These are phyloP conservation scores for Eustalomyia histrio DNA, from an alignment of 2,888 invertebrate genomes.

Conservation along the genomic window DNA sequence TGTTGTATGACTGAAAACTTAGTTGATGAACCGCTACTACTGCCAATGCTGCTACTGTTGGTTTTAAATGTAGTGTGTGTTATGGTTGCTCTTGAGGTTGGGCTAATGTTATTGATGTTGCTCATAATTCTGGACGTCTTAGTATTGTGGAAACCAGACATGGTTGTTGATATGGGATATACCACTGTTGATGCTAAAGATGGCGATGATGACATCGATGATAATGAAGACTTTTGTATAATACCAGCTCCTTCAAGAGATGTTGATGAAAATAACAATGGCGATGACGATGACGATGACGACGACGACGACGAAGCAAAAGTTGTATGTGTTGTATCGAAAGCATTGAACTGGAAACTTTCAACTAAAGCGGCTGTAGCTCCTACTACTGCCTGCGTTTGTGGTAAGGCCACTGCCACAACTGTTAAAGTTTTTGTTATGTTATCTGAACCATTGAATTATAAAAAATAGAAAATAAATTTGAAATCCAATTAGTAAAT, in stretches of 20 bases:
- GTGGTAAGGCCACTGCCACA: slow-evolving; percentile 56
- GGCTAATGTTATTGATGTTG: slow-evolving; percentile 50
- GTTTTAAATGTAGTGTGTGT: slow-evolving; percentile 35
- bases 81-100: slow-evolving; percentile 42
- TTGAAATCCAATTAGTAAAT: slow-evolving; percentile 52
- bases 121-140: slow-evolving; percentile 65
- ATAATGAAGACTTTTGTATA: slow-evolving; percentile 24
- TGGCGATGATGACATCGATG: neutral
- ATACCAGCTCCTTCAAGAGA: slow-evolving; percentile 32
- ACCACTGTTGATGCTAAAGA: slow-evolving; percentile 21
- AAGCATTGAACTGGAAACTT: slow-evolving; percentile 64
- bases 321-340: slow-evolving; percentile 63
- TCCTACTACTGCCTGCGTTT: slow-evolving; percentile 47
- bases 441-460: slow-evolving; percentile 33
- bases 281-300: slow-evolving; percentile 50
- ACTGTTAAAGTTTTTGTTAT: slow-evolving; percentile 53
- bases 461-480: slow-evolving; percentile 6
- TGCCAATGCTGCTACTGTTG: slow-evolving; percentile 12
- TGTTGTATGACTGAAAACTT: slow-evolving; percentile 29
- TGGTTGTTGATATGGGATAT: slow-evolving; percentile 54
- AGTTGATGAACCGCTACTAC: slow-evolving; percentile 12
- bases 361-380: slow-evolving; percentile 59
- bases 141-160: slow-evolving; percentile 56
- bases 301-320: slow-evolving; percentile 53
- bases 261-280: slow-evolving; percentile 23